Conservation (phyloP, 2,888 invertebrate species). For the Diogma glabrata region DNA sequence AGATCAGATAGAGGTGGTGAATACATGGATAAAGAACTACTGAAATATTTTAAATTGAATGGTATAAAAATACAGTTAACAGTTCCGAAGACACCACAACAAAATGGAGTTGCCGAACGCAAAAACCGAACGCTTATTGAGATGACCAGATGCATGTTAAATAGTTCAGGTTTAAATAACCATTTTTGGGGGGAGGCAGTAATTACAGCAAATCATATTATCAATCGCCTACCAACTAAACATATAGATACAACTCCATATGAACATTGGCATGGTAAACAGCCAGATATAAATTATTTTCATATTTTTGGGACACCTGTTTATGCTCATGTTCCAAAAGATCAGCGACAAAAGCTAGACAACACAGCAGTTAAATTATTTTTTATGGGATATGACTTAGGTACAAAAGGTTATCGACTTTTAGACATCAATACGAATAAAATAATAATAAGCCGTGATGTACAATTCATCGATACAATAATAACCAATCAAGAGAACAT, state of each 20-base stretch:
- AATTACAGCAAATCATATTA: neutral
- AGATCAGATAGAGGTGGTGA: too few species aligned
- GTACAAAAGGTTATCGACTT: neutral
- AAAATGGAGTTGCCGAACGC: neutral
- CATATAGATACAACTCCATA: neutral
- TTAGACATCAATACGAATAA: too few species aligned
- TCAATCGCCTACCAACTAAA: conserved; percentile 8
- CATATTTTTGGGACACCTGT: too few species aligned
- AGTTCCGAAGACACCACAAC: conserved; percentile 10
- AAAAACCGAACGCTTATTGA: neutral
- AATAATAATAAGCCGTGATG: neutral
- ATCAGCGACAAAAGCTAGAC: neutral
- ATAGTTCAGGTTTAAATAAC: conserved; percentile 1
- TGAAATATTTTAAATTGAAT: too few species aligned
- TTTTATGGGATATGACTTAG: neutral
- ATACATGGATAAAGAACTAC: too few species aligned
- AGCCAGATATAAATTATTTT: neutral
- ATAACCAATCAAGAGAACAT: neutral
- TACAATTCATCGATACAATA: neutral
- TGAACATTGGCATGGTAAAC: neutral
- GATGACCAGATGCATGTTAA: neutral
- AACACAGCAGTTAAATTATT: neutral
- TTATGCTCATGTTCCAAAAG: neutral
- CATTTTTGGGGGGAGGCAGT: conserved; percentile 22
- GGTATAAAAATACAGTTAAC: too few species aligned